Conservation (phyloP, 2,113 vertebrate genomes). For the Oriolus oriolus region DNA sequence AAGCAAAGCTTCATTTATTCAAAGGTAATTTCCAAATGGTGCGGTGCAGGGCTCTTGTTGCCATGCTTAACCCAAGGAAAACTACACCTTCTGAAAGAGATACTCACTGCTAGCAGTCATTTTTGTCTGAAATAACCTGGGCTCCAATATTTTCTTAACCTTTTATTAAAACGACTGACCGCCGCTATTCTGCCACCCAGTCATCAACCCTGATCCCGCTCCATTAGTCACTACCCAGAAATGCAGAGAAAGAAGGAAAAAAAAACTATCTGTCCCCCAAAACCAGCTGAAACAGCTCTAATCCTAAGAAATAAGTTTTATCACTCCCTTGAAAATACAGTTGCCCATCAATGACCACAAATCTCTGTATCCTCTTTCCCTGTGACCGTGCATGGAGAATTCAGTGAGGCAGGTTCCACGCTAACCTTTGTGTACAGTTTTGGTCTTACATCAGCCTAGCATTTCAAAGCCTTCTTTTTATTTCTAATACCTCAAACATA, state of each 20-base stretch:
- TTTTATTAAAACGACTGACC: neutral
- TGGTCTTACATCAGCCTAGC: neutral
- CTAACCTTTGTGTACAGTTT: neutral
- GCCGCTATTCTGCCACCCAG: fast-evolving
- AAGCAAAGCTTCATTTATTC: neutral
- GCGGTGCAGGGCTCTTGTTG: neutral
- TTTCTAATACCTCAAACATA: neutral
- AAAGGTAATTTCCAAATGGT: neutral
- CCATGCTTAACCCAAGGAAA: neutral
- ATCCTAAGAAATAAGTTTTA: neutral
- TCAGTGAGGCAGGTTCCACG: neutral
- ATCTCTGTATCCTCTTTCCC: neutral
- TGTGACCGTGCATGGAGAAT: neutral
- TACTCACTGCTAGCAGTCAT: neutral
- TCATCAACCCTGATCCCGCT: fast-evolving
- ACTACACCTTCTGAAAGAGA: neutral
- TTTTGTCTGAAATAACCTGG: neutral
- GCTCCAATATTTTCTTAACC: neutral
- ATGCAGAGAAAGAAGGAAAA: neutral
- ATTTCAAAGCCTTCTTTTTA: neutral
- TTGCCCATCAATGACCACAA: fast-evolving
- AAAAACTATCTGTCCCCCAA: neutral
- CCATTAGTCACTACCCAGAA: neutral
- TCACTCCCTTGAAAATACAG: neutral
- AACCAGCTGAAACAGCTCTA: neutral